Base-by-base conservation (phyloP, 2,888 invertebrate species). In the Cheilosia grossa region DNA sequence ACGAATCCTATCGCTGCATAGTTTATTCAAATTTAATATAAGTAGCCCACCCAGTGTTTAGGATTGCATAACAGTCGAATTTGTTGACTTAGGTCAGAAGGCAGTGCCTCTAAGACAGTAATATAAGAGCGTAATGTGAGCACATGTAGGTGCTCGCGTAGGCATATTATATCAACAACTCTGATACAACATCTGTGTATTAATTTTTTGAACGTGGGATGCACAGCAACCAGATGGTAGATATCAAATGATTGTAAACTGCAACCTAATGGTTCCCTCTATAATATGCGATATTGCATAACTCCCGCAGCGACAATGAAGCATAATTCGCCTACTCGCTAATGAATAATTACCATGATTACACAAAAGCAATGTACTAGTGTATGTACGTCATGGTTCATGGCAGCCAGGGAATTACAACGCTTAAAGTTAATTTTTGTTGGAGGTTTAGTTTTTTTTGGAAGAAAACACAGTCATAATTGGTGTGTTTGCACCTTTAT, bases 31-130 rank as follows among this genome's bases (percentile, higher is more conserved):
- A 47, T 9, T n/a, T 17, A 7, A 47, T 47, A 37, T 13, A 13
- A 37, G 13, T 13, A 37, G 37, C 37, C 37, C 17, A 47, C 30
- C 63, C 30, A 54, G 44, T 24, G 42, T 27, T 72, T 42, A 19
- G n/a, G 17, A 54, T 74, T 74, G 37, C 54, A 49, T 47, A 54
- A 64, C 17, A n/a, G 47, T 56, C n/a, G 13, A 53, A 19, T 64
- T 63, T 74, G 17, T 56, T 74, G 64, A 64, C 54, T 74, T 56
- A 64, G 63, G 64, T 74, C 73, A 56, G 54, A 54, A 74, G 73
- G 47, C 37, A 56, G 37, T 15, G 53, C 42, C 61, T 53, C 27
- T 27, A 47, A 44, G 4, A 13, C 40, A 10, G 44, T 33, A 63
- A 5, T 13, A 33, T 37, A 30, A 47, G 47, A 37, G 56, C 17